Evolutionary conservation across 2,888 invertebrate species (phyloP).

Genomic region (Ectropis crepuscularia): DNA sequence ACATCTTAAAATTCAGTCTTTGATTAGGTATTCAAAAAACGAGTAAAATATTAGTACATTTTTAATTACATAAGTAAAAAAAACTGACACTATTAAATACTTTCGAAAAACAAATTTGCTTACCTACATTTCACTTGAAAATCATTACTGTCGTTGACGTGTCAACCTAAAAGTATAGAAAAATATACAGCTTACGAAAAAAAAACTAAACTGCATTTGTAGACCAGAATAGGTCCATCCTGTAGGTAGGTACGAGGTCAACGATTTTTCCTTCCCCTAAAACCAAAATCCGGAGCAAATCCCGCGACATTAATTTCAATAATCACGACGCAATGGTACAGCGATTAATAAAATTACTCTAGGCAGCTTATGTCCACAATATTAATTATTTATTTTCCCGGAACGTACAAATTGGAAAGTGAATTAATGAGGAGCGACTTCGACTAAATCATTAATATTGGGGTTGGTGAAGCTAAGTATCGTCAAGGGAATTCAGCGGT

Average conservation of each 20-base stretch:
- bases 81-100: no score
- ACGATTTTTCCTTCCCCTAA: neutral
- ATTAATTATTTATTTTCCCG: conserved; percentile 40
- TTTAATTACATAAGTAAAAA: no score
- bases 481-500: conserved; percentile 23
- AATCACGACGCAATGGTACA: conserved; percentile 12
- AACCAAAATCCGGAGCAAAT: conserved; percentile 1
- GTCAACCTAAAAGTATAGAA: no score
- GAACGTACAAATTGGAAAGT: conserved; percentile 41
- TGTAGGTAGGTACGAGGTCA: neutral
- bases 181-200: no score
- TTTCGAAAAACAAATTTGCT: no score
- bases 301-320: conserved; percentile 23
- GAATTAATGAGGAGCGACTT: conserved; percentile 49
- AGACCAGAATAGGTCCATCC: neutral
- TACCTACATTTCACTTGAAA: no score
- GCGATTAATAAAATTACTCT: conserved; percentile 23
- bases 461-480: conserved; percentile 26
- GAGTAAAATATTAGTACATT: no score
- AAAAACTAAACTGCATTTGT: no score
- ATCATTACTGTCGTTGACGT: no score
- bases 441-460: conserved; percentile 64
- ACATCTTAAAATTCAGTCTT: no score
- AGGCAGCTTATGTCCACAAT: conserved; percentile 37
- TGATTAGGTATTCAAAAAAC: no score